A percentile compares a stretch with the other conserved stretches of the same genome.
Conservation (phyloP, 1,140 invertebrate genomes). For the Globodera ellingtonae region DNA sequence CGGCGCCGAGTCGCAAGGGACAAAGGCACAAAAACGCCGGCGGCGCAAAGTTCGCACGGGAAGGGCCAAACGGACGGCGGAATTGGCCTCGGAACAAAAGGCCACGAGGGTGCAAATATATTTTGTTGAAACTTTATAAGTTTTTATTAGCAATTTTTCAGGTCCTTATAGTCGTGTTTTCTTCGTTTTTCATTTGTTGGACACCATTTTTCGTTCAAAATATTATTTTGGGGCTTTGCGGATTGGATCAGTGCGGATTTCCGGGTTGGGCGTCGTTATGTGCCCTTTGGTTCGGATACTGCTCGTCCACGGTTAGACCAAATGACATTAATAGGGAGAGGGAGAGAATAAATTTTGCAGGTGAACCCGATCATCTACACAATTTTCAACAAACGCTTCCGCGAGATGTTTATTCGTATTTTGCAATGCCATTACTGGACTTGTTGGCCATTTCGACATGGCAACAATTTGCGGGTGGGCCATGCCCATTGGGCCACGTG, state of each 20-base stretch:
- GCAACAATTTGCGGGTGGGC: background rate
- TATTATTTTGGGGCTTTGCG: conserved; percentile 70
- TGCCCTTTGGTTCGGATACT: conserved; percentile 80
- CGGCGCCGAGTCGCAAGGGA: background rate
- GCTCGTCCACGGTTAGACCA: conserved; percentile 2
- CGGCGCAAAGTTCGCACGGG: conserved; percentile 32
- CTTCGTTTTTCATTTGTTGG: conserved; percentile 89
- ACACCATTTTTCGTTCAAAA: conserved; percentile 89
- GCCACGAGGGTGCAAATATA: conserved; percentile 71
- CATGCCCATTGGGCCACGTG: background rate
- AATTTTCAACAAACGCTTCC: conserved; percentile 88
- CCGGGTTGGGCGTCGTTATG: conserved; percentile 77
- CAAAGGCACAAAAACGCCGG: background rate
- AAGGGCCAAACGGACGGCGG: conserved; percentile 49
- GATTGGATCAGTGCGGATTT: conserved; percentile 74
- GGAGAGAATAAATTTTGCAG: conserved; percentile 45
- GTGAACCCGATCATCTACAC: conserved; percentile 89
- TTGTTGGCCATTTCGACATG: background rate
- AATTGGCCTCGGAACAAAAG: conserved; percentile 79
- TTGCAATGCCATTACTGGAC: conserved; percentile 76
- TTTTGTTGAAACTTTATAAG: too few species aligned
- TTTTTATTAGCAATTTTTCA: too few species aligned
- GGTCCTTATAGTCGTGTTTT: conserved; percentile 82
- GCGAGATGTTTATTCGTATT: conserved; percentile 85
- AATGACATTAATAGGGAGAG: background rate